phyloP scores from a whole-genome alignment of 2,888 invertebrate species.

The Dicyrtoma fusca region DNA sequence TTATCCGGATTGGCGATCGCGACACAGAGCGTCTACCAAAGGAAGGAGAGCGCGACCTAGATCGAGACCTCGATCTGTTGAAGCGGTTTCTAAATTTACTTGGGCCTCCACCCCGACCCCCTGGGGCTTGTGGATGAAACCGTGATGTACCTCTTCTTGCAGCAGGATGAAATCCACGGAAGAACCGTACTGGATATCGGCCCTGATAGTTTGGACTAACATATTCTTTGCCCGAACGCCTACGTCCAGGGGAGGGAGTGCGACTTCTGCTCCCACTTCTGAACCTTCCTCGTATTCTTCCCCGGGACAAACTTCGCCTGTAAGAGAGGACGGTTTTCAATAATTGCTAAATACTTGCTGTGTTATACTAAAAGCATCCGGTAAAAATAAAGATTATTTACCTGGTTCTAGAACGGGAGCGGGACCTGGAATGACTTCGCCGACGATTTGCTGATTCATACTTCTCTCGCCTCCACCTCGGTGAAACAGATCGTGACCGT shows the following conservation, averaged over 20 bases:
- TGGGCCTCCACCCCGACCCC: slow-evolving; percentile 13
- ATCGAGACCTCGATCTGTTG: slow-evolving; percentile 45
- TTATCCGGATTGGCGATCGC: too few species aligned
- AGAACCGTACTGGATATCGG: slow-evolving; percentile 15
- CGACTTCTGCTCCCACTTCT: slow-evolving; percentile 43
- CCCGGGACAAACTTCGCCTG: slow-evolving; percentile 16
- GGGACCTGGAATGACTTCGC: too few species aligned
- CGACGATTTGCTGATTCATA: too few species aligned
- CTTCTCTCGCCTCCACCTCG: background rate
- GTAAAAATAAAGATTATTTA: background rate
- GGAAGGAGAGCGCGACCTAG: slow-evolving; percentile 38
- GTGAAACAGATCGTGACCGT: slow-evolving; percentile 12
- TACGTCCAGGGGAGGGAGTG: background rate
- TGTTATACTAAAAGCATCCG: background rate
- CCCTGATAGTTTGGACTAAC: background rate
- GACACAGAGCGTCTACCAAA: too few species aligned
- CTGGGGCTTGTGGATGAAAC: background rate
- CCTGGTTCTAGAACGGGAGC: background rate
- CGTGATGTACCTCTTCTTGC: background rate
- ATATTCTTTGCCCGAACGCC: slow-evolving; percentile 3
- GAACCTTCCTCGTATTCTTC: slow-evolving; percentile 28
- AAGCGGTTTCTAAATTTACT: slow-evolving; percentile 48
- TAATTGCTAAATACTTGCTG: too few species aligned
- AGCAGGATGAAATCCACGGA: background rate
- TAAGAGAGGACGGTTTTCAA: too few species aligned